A percentile compares a stretch with the other conserved stretches of the same genome.
These are phyloP conservation scores for Lucinisca nassula DNA, from an alignment of 2,888 invertebrate genomes.

Conservation along the genomic window DNA sequence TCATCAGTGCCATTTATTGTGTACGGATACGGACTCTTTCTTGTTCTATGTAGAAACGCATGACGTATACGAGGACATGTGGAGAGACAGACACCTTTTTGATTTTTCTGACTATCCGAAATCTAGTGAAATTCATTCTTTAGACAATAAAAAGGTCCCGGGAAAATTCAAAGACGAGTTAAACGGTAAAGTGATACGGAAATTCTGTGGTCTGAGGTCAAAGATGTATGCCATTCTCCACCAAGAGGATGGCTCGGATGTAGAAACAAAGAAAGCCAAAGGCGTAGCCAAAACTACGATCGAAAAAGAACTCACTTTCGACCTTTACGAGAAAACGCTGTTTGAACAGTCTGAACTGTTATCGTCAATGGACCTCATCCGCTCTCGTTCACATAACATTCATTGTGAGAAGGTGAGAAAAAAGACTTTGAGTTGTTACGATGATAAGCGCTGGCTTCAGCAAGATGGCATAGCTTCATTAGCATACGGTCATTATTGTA, in stretches of 20 bases:
- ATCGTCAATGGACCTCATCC: conserved; percentile 7
- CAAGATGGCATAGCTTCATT: neutral
- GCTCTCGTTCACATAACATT: neutral
- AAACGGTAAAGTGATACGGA: neutral
- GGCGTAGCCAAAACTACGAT: no score
- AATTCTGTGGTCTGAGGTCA: neutral
- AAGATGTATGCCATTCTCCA: neutral
- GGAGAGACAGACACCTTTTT: neutral
- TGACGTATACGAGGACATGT: conserved; percentile 4
- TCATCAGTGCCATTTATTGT: neutral
- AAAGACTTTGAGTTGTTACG: neutral
- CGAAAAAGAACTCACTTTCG: neutral
- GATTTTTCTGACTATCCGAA: conserved; percentile 9
- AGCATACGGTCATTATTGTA: neutral
- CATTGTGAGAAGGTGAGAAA: conserved; percentile 5
- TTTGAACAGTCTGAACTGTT: conserved; percentile 1
- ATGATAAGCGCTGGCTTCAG: neutral
- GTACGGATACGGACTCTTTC: no score
- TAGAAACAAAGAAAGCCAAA: no score
- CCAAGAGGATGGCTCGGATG: neutral
- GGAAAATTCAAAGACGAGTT: conserved; percentile 7
- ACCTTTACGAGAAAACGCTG: neutral
- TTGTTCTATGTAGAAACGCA: conserved; percentile 2
- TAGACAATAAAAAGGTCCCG: neutral
- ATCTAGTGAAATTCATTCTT: neutral